These are phyloP conservation scores for Gandaritis pyraliata DNA, from an alignment of 2,888 invertebrate species.

Conservation along the genomic window DNA sequence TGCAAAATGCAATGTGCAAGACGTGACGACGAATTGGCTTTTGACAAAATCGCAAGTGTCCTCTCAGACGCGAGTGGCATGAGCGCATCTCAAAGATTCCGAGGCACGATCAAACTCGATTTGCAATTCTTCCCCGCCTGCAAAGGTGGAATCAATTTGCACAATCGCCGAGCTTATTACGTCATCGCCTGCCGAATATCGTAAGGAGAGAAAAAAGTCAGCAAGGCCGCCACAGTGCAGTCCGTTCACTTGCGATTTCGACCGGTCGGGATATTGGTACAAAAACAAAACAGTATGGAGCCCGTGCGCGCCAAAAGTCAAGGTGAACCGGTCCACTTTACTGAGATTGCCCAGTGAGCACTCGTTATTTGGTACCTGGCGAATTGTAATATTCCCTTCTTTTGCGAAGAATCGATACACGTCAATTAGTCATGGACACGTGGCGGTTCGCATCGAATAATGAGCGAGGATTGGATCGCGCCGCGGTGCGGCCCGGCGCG, in stretches of 20 bases:
- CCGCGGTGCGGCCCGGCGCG: constrained; percentile 44
- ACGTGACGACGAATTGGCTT: constrained; percentile 42
- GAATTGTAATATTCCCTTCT: constrained; percentile 28
- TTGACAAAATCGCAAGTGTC: constrained; percentile 43
- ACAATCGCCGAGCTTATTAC: constrained; percentile 68
- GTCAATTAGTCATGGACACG: constrained; percentile 66
- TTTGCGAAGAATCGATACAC: constrained; percentile 39
- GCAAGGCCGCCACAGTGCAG: constrained; percentile 72
- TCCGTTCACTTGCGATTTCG: constrained; percentile 80
- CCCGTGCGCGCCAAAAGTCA: constrained; percentile 68
- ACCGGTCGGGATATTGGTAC: constrained; percentile 56
- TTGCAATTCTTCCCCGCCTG: constrained; percentile 59
- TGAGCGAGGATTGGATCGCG: constrained; percentile 54
- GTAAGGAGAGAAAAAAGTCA: constrained; percentile 67
- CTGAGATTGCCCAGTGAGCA: constrained; percentile 40
- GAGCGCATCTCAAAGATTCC: constrained; percentile 48
- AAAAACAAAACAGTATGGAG: constrained; percentile 55
- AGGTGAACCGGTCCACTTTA: constrained; percentile 68
- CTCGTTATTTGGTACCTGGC: constrained; percentile 18
- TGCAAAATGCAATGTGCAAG: constrained; percentile 47
- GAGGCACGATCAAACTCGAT: constrained; percentile 60
- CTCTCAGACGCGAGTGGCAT: constrained; percentile 41
- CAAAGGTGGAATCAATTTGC: constrained; percentile 66
- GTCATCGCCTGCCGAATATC: constrained; percentile 71
- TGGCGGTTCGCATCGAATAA: constrained; percentile 64